A percentile compares a stretch with the other conserved stretches of the same genome.
These are phyloP conservation scores for Euura saliciscinereae DNA, from an alignment of 1,140 invertebrate species.

Conservation along the genomic window DNA sequence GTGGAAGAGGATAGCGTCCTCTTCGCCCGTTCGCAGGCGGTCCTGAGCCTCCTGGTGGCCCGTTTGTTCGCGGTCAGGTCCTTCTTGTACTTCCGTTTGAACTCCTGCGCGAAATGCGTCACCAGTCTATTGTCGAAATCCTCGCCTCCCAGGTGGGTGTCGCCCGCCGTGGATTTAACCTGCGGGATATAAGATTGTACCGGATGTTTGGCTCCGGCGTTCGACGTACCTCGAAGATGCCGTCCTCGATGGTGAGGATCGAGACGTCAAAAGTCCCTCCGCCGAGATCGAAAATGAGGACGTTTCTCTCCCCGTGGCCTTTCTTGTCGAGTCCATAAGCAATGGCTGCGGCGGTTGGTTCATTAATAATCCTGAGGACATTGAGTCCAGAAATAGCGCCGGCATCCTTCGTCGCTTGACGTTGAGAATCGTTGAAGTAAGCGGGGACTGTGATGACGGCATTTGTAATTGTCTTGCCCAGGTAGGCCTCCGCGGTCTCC, in stretches of 20 bases:
- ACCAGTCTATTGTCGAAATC: slow-evolving; percentile 80
- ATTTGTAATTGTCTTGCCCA: slow-evolving; percentile 50
- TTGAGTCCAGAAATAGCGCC: slow-evolving; percentile 67
- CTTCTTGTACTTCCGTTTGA: slow-evolving; percentile 74
- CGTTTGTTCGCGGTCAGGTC: slow-evolving; percentile 68
- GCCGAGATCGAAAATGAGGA: slow-evolving; percentile 56
- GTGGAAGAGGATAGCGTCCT: slow-evolving; percentile 76
- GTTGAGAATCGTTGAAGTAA: slow-evolving; percentile 82
- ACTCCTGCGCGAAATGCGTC: slow-evolving; percentile 72
- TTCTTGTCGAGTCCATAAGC: slow-evolving; percentile 72
- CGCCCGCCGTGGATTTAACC: slow-evolving; percentile 76
- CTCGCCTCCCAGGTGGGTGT: slow-evolving; percentile 83
- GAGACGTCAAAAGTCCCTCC: slow-evolving; percentile 66
- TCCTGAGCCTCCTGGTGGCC: slow-evolving; percentile 73
- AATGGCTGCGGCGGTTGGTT: slow-evolving; percentile 71
- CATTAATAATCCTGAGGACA: slow-evolving; percentile 84
- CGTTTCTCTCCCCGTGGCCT: slow-evolving; percentile 50
- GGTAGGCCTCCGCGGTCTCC: slow-evolving; percentile 71
- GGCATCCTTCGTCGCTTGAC: slow-evolving; percentile 82
- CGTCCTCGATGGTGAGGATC: slow-evolving; percentile 76
- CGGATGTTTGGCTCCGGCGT: no score
- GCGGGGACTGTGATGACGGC: slow-evolving; percentile 59
- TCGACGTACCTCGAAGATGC: slow-evolving; percentile 58
- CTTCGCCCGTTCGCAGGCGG: slow-evolving; percentile 83
- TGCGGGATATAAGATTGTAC: slow-evolving; percentile 65